Percentiles rank a stretch among this genome's conserved stretches.
phyloP scores from a whole-genome alignment of 1,140 invertebrate species.

The Apis cerana region DNA sequence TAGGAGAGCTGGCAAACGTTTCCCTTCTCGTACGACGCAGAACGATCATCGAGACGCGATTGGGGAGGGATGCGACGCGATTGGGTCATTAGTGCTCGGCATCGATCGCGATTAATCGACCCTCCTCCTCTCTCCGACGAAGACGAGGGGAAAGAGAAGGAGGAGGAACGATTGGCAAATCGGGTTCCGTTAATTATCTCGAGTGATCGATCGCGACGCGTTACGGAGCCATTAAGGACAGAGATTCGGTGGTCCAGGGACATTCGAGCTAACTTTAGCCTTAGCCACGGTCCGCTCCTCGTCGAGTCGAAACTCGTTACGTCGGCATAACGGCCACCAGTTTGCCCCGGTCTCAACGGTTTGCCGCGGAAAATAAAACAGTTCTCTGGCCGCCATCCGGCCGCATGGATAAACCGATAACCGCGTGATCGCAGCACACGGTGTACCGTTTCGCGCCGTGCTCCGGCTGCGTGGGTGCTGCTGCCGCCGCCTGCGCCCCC shows the following conservation, averaged over 20 bases:
- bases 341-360: conserved; percentile 61
- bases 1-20: not conserved
- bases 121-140: too few relatives aligned
- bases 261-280: conserved; percentile 80
- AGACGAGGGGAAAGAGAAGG: not conserved
- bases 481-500: conserved; percentile 35
- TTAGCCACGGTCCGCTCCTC: conserved; percentile 60
- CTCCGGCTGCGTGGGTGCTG: conserved; percentile 57
- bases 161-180: conserved; percentile 49
- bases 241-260: conserved; percentile 75
- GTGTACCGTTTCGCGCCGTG: not conserved
- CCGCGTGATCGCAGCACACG: conserved; percentile 54
- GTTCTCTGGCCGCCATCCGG: conserved; percentile 69
- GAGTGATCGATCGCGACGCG: conserved; percentile 72
- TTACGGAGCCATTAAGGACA: conserved; percentile 73
- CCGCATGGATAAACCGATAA: conserved; percentile 74
- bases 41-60: not conserved
- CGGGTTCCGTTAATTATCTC: conserved; percentile 72
- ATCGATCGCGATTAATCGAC: conserved; percentile 47
- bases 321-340: conserved; percentile 61
- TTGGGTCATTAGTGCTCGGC: conserved; percentile 61
- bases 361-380: conserved; percentile 76
- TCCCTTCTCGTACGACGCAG: not conserved
- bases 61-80: not conserved
- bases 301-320: conserved; percentile 42